A percentile compares a stretch with the other conserved stretches of the same genome.
phyloP scores from a whole-genome alignment of 2,888 invertebrate species.

The Torymus tubicola region DNA sequence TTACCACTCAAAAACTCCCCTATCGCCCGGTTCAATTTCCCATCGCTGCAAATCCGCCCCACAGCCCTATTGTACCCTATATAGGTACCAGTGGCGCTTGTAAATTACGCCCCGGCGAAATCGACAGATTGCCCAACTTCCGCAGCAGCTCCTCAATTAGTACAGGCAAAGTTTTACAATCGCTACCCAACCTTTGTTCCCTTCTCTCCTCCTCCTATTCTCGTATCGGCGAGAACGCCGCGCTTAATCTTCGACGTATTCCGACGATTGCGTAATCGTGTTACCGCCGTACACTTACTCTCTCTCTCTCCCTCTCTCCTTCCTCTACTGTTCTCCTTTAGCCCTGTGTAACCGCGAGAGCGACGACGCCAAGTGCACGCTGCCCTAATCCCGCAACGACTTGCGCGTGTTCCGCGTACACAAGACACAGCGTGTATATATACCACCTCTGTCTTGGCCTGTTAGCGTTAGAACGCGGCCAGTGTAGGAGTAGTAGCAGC shows the following conservation, averaged over 20 bases:
- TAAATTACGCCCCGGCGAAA: too few relatives aligned
- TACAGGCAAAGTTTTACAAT: too few relatives aligned
- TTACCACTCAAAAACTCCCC: too few relatives aligned
- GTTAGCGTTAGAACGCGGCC: too few relatives aligned
- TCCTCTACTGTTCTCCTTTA: background rate
- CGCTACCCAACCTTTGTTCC: too few relatives aligned
- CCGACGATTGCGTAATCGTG: slow-evolving; percentile 13
- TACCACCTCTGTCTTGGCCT: slow-evolving; percentile 1
- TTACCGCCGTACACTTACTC: background rate
- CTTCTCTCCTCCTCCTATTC: background rate
- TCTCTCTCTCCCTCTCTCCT: background rate
- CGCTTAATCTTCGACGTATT: background rate
- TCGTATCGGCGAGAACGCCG: background rate
- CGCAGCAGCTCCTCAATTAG: too few relatives aligned
- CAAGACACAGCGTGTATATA: slow-evolving; percentile 18
- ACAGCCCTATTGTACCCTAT: too few relatives aligned
- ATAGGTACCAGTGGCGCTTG: too few relatives aligned
- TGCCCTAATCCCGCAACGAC: slow-evolving; percentile 10
- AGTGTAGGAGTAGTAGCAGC: too few relatives aligned
- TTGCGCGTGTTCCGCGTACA: slow-evolving; percentile 17
- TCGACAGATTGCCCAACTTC: too few relatives aligned
- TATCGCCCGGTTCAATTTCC: too few relatives aligned
- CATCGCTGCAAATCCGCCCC: too few relatives aligned
- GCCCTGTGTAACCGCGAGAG: background rate
- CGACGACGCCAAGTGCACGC: slow-evolving; percentile 3